These are phyloP conservation scores for Rhimphoctona megacephalus DNA, from an alignment of 2,888 invertebrate species.

Conservation along the genomic window DNA sequence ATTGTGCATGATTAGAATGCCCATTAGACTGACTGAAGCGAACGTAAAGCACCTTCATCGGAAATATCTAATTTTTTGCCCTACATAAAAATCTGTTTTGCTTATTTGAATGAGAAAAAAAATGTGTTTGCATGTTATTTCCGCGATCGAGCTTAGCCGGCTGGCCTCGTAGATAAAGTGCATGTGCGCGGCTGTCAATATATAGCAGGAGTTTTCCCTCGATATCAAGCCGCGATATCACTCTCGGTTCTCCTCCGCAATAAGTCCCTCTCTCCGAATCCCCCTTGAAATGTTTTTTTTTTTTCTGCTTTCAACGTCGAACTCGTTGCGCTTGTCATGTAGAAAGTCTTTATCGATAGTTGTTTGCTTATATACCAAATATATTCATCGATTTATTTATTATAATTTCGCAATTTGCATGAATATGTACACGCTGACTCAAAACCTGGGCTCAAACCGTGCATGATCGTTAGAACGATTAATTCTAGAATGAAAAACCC, in stretches of 20 bases:
- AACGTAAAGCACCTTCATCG: background rate
- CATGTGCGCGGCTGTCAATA: slow-evolving; percentile 26
- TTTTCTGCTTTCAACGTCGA: slow-evolving; percentile 14
- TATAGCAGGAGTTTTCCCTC: slow-evolving; percentile 53
- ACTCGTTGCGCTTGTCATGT: slow-evolving; percentile 39
- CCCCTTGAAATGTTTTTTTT: slow-evolving; percentile 21
- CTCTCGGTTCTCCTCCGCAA: slow-evolving; percentile 28
- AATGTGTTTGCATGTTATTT: slow-evolving; percentile 32
- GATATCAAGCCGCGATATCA: slow-evolving; percentile 47
- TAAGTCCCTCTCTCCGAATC: background rate
- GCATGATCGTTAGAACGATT: background rate
- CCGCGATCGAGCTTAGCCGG: slow-evolving; percentile 41
- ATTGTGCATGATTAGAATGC: background rate
- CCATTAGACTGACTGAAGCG: background rate
- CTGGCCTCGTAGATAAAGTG: slow-evolving; percentile 51
- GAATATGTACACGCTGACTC: background rate
- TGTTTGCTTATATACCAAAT: background rate
- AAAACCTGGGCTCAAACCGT: background rate
- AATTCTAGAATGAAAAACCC: background rate
- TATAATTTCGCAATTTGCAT: background rate
- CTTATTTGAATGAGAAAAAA: background rate
- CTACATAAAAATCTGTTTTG: slow-evolving; percentile 30
- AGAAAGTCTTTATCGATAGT: slow-evolving; percentile 61
- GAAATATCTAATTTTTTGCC: slow-evolving; percentile 20
- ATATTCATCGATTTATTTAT: slow-evolving; percentile 12